These are phyloP conservation scores for Brachystomella parvula DNA, from an alignment of 1,140 invertebrate species.

Conservation along the genomic window DNA sequence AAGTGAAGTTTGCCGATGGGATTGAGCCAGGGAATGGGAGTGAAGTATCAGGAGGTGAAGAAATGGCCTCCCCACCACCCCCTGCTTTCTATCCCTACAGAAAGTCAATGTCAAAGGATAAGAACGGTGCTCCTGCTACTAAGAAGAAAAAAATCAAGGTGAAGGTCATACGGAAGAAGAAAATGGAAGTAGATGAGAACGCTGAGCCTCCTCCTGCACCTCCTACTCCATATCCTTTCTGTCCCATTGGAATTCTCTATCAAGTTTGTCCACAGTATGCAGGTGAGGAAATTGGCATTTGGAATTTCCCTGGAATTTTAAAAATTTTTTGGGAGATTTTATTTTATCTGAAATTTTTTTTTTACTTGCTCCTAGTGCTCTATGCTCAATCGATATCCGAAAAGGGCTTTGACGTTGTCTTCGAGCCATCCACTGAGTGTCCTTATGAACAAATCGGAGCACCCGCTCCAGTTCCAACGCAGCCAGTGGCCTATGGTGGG, in stretches of 20 bases:
- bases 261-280: constrained; percentile 37
- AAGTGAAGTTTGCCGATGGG: constrained; percentile 58
- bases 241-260: constrained; percentile 34
- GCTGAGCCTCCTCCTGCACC: constrained; percentile 28
- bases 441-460: constrained; percentile 19
- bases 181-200: constrained; percentile 35
- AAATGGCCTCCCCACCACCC: constrained; percentile 56
- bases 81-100: constrained; percentile 37
- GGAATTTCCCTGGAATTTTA: constrained; percentile 9
- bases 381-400: constrained; percentile 35
- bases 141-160: constrained; percentile 48
- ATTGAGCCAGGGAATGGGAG: constrained; percentile 57
- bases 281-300: constrained; percentile 20
- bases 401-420: constrained; percentile 33
- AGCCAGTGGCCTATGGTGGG: too few relatives aligned
- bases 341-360: constrained; percentile 9
- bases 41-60: constrained; percentile 55
- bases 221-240: constrained; percentile 30
- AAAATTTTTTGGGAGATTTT: constrained; percentile 5
- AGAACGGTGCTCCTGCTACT: constrained; percentile 38
- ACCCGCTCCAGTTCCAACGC: too few relatives aligned
- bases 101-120: constrained; percentile 13
- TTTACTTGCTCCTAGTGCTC: constrained; percentile 26
- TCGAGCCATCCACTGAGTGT: constrained; percentile 23
- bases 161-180: constrained; percentile 44